These are phyloP conservation scores for Pristionchus maxplancki DNA, from an alignment of 2,888 invertebrate species.

Conservation along the genomic window DNA sequence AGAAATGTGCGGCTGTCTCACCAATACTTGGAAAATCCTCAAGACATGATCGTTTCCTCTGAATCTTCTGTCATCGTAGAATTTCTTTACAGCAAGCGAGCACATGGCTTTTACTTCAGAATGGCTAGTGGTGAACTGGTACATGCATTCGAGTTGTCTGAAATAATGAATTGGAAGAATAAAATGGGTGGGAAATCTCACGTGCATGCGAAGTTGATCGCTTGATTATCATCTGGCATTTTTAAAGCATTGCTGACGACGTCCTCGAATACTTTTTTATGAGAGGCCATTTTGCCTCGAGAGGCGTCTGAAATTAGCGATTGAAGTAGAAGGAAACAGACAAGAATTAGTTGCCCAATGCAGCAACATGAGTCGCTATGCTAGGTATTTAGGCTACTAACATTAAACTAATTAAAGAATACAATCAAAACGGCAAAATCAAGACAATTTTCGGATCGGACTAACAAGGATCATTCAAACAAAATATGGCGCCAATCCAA, in stretches of 20 bases:
- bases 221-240: conserved; percentile 25
- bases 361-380: no score
- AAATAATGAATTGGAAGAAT: not conserved
- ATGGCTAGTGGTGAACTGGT: not conserved
- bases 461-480: no score
- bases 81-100: conserved; percentile 5
- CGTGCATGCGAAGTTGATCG: conserved; percentile 45
- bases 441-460: no score
- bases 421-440: no score
- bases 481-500: no score
- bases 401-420: no score
- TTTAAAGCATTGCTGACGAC: not conserved
- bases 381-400: not conserved
- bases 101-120: conserved; percentile 26
- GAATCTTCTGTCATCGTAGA: conserved; percentile 20
- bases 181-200: no score
- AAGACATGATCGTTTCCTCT: conserved; percentile 49
- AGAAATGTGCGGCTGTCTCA: not conserved
- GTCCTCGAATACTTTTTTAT: conserved; percentile 18
- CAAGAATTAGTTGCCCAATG: no score
- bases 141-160: conserved; percentile 45
- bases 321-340: no score
- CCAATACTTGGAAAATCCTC: conserved; percentile 46
- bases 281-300: not conserved
- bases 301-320: no score